These are phyloP conservation scores for Axinella damicornis DNA, from an alignment of 37 sponge, comb jelly and placozoan species.

Conservation along the genomic window DNA sequence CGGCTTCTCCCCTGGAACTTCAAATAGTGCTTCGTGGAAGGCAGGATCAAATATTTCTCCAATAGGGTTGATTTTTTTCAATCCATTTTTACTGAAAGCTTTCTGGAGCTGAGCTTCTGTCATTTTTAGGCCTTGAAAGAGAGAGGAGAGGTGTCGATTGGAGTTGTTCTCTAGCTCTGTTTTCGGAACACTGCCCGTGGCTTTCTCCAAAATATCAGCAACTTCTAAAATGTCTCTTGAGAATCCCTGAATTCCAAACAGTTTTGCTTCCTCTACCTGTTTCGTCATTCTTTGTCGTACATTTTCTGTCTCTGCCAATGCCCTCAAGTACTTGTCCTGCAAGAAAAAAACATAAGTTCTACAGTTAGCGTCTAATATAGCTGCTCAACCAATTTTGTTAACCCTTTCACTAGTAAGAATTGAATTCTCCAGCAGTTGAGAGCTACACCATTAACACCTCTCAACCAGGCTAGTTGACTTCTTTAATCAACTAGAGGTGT, in stretches of 20 bases:
- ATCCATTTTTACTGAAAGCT: constrained; percentile 86
- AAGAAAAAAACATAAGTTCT: not conserved
- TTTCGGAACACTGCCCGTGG: constrained; percentile 77
- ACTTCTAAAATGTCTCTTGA: constrained; percentile 90
- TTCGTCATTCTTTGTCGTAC: constrained; percentile 73
- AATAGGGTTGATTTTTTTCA: constrained; percentile 68
- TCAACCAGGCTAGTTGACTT: too few species aligned
- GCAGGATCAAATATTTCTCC: constrained; percentile 93
- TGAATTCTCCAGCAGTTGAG: too few species aligned
- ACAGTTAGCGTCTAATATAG: too few species aligned
- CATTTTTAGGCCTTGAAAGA: constrained; percentile 89
- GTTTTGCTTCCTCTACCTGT: constrained; percentile 84
- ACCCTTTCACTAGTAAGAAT: too few species aligned
- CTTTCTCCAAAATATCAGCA: constrained; percentile 93
- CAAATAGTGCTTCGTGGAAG: constrained; percentile 95
- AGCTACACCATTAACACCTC: too few species aligned
- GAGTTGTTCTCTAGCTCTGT: constrained; percentile 41
- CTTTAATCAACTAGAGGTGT: too few species aligned
- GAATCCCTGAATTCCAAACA: constrained; percentile 93
- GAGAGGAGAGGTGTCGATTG: constrained; percentile 49
- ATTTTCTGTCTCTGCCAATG: constrained; percentile 96
- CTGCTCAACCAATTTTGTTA: too few species aligned
- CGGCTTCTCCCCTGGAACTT: constrained; percentile 85
- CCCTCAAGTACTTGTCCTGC: constrained; percentile 90
- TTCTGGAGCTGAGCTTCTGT: constrained; percentile 90